Conservation (phyloP, 2,113 vertebrate genomes). For the Pluvialis apricaria region DNA sequence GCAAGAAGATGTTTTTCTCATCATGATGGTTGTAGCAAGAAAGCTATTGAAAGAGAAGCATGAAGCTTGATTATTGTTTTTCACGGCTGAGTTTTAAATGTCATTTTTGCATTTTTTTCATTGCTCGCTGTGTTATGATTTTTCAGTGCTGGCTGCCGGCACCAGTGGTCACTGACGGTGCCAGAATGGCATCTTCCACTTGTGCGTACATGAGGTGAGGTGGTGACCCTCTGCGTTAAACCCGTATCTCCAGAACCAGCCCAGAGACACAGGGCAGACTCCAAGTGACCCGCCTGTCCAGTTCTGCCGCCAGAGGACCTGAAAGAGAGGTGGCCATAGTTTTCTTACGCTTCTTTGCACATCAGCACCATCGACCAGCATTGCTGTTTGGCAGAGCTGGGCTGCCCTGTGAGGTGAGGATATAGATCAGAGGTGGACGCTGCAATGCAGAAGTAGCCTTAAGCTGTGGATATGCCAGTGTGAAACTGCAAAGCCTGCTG, state of each 20-base stretch:
- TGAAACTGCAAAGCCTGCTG: neutral
- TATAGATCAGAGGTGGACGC: neutral
- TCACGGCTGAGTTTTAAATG: neutral
- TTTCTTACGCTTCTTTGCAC: neutral
- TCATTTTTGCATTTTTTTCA: neutral
- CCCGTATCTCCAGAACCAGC: neutral
- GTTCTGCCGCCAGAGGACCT: neutral
- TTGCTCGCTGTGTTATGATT: neutral
- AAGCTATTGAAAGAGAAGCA: neutral
- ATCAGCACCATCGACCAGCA: neutral
- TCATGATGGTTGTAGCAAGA: neutral
- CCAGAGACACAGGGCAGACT: neutral
- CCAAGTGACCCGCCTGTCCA: neutral
- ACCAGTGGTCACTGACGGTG: neutral
- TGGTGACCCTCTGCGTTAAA: neutral
- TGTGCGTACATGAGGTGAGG: accelerated
- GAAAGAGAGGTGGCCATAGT: neutral
- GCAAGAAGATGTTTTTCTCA: neutral
- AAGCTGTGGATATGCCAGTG: neutral
- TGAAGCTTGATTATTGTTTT: neutral
- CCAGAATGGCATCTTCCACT: neutral
- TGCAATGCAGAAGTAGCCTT: neutral
- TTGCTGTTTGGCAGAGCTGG: neutral
- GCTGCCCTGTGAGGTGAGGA: neutral
- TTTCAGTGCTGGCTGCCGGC: neutral